These are phyloP conservation scores for Calypte anna DNA, from an alignment of 2,113 vertebrate species.

Conservation along the genomic window DNA sequence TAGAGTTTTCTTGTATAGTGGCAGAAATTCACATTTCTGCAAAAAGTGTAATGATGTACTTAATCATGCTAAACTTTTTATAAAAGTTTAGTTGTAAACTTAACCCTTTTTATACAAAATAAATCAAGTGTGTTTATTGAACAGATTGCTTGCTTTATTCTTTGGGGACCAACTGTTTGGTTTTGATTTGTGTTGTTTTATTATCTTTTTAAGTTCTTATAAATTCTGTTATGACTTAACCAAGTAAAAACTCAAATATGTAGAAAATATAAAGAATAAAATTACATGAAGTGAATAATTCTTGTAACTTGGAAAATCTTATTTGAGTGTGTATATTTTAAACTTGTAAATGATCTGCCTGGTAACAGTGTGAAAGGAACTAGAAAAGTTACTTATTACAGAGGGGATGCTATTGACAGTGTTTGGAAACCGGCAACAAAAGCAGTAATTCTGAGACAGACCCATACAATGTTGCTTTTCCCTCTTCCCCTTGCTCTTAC, in stretches of 20 bases:
- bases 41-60: slow-evolving; percentile 96
- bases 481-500: too few relatives aligned
- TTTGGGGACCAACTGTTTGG: slow-evolving; percentile 73
- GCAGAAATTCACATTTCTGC: slow-evolving; percentile 94
- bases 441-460: background rate
- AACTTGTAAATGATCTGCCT: background rate
- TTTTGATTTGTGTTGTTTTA: slow-evolving; percentile 59
- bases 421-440: background rate
- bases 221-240: slow-evolving; percentile 41
- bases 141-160: slow-evolving; percentile 78
- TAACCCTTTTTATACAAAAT: slow-evolving; percentile 98
- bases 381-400: background rate
- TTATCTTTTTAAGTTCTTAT: slow-evolving; percentile 15
- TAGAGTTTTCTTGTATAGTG: slow-evolving; percentile 97
- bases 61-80: slow-evolving; percentile 99
- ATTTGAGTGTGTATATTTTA: background rate
- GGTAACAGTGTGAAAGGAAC: background rate
- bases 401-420: background rate
- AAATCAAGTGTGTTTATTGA: slow-evolving; percentile 96
- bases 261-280: slow-evolving; percentile 79
- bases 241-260: slow-evolving; percentile 58
- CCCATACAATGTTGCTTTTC: background rate
- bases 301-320: slow-evolving; percentile 48
- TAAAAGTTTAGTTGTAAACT: slow-evolving; percentile 99
- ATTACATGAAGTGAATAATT: slow-evolving; percentile 60